A percentile compares a stretch with the other conserved stretches of the same genome.
These are phyloP conservation scores for Bubalus kerabau DNA, from an alignment of 2,113 vertebrate genomes.

Conservation along the genomic window DNA sequence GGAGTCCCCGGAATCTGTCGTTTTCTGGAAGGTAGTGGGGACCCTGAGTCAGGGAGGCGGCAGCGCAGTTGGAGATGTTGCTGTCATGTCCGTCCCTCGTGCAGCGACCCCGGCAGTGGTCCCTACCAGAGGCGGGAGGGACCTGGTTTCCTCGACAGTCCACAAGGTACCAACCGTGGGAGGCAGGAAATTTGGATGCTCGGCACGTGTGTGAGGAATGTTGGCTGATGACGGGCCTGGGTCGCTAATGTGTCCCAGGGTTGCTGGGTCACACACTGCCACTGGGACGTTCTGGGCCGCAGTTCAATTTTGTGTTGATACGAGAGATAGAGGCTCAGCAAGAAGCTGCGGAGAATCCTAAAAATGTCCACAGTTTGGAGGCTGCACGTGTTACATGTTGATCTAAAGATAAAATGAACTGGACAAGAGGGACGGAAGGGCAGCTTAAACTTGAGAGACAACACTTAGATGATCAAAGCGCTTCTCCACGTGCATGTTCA, in stretches of 20 bases:
- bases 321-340: background rate
- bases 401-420: background rate
- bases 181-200: too few species aligned
- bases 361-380: background rate
- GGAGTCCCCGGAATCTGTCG: background rate
- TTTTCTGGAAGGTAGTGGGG: background rate
- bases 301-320: background rate
- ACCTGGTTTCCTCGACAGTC: background rate
- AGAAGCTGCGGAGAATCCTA: background rate
- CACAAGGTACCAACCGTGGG: fast-evolving
- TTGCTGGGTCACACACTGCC: background rate
- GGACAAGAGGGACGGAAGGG: background rate
- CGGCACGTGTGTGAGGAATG: fast-evolving
- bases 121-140: fast-evolving
- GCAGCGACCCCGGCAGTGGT: background rate
- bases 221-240: too few species aligned
- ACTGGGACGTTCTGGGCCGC: background rate
- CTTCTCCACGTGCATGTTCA: background rate
- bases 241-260: background rate
- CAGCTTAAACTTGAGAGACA: background rate
- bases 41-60: fast-evolving
- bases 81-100: background rate
- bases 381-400: background rate
- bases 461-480: background rate
- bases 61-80: fast-evolving